Evolutionary conservation across 1,140 invertebrate genomes (phyloP), one percentile per base, ranked within the genome.

Genomic region (Dreissena polymorpha): DNA sequence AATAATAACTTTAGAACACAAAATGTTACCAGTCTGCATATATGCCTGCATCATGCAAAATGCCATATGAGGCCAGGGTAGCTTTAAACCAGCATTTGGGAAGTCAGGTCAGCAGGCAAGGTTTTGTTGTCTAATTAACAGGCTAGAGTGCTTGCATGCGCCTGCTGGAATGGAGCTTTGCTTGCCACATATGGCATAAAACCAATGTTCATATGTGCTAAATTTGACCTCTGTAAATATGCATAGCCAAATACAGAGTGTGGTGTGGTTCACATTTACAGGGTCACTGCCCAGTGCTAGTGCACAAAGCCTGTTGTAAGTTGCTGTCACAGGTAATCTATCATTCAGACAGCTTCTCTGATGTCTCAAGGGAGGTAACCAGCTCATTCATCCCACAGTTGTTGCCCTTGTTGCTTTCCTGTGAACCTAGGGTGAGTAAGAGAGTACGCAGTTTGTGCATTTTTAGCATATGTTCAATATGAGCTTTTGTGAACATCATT

Each of bases 311-410:
- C 16, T 50, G 21, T 12, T 64, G 55, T 55, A 27, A 72, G 51
- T 39, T 80, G 8, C 29, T 80, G n/a, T 10, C 10, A 10, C 39
- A 80, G 68, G 65, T 80, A 14, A 51, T 80, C 14, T n/a, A 51
- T 7, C 49, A 16, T 18, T 68, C 78, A 10, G 72, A 80, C 18
- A 71, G 27, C 57, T 80, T 80, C 51, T 71, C 78, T 57, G 78
- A 80, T 39, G 21, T 80, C 25, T 60, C 78, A 71, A 80, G 68
- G 69, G 78, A 80, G 69, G 25, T 71, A 80, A 80, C 78, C 25
- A 51, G 50, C 50, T 25, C 68, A 51, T 39, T 80, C 5, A 71
- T 72, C 23, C 78, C 78, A 63, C 78, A 80, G 53, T 57, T 80
- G 49, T 50, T 80, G 50, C 78, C 78, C 39, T 25, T 80, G 27